phyloP scores from a whole-genome alignment of 2,797 vertebrate species.

The Spinibarbus caldwelli region DNA sequence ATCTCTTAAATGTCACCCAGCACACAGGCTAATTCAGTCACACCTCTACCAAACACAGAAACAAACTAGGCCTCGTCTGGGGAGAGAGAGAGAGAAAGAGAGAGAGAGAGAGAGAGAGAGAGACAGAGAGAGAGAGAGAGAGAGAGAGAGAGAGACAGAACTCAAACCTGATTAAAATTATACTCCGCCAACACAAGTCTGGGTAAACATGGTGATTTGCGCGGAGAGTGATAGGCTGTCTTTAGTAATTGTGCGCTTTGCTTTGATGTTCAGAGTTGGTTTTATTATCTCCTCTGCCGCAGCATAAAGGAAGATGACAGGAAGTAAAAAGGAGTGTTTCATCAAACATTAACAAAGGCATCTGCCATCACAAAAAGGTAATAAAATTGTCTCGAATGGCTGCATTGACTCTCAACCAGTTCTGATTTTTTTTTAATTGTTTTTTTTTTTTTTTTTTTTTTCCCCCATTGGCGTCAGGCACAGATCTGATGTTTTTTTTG shows the following conservation, averaged over 20 bases:
- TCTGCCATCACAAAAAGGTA: slow-evolving; percentile 32
- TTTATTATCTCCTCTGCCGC: slow-evolving; percentile 38
- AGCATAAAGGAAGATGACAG: slow-evolving; percentile 44
- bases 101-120: slow-evolving; percentile 1
- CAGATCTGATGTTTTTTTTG: too few species aligned
- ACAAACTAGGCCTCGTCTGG: slow-evolving; percentile 46
- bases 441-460: background rate
- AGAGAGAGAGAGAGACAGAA: slow-evolving; percentile 10
- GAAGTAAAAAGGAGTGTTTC: slow-evolving; percentile 49
- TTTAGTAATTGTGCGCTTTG: slow-evolving; percentile 52
- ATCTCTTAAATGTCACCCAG: slow-evolving; percentile 51
- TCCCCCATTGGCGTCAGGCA: slow-evolving; percentile 13
- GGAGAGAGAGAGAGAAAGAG: background rate
- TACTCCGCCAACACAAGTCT: slow-evolving; percentile 65
- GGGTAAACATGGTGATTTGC: slow-evolving; percentile 66
- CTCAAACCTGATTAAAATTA: slow-evolving; percentile 75
- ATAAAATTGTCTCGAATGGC: slow-evolving; percentile 25
- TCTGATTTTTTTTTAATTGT: background rate
- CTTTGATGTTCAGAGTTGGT: slow-evolving; percentile 45
- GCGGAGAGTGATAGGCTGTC: slow-evolving; percentile 47
- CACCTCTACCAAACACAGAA: slow-evolving; percentile 53
- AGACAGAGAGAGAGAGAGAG: slow-evolving; percentile 12
- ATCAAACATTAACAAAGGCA: slow-evolving; percentile 47
- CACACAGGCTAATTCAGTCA: slow-evolving; percentile 36
- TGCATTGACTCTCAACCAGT: slow-evolving; percentile 7